Percentiles rank a stretch among this genome's conserved stretches.
Conservation (phyloP, 2,888 invertebrate species). For the Panopea generosa region DNA sequence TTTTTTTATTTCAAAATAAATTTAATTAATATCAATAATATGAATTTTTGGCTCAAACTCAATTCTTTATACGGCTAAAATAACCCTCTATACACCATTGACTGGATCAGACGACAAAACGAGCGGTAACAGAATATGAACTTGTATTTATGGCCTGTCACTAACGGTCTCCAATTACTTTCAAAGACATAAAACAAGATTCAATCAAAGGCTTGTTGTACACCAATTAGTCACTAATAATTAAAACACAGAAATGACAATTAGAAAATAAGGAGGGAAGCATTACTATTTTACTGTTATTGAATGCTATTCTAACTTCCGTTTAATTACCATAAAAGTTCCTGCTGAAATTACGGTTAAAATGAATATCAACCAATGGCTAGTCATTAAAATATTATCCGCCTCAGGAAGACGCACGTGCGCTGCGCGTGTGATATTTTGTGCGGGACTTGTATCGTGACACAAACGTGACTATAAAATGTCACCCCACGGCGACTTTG, state of each 20-base stretch:
- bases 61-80: too few species aligned
- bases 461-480: slow-evolving; percentile 57
- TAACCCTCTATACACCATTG: too few species aligned
- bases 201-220: slow-evolving; percentile 45
- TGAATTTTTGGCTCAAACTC: too few species aligned
- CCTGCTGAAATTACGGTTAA: slow-evolving; percentile 55
- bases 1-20: too few species aligned
- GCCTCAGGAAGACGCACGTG: slow-evolving; percentile 56
- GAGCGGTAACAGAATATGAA: neutral
- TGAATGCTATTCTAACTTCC: slow-evolving; percentile 48
- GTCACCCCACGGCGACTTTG: slow-evolving; percentile 47
- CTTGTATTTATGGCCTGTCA: neutral
- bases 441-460: slow-evolving; percentile 53
- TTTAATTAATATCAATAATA: too few species aligned
- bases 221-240: slow-evolving; percentile 55
- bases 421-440: slow-evolving; percentile 54
- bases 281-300: slow-evolving; percentile 51
- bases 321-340: slow-evolving; percentile 62
- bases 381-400: slow-evolving; percentile 60
- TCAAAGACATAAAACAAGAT: slow-evolving; percentile 39
- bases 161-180: slow-evolving; percentile 19
- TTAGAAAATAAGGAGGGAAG: slow-evolving; percentile 50
- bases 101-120: too few species aligned
- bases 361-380: slow-evolving; percentile 59
- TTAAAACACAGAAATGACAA: slow-evolving; percentile 50